Percentiles rank a stretch among this genome's conserved stretches.
phyloP scores from a whole-genome alignment of 2,888 invertebrate species.

The Corythucha ciliata region DNA sequence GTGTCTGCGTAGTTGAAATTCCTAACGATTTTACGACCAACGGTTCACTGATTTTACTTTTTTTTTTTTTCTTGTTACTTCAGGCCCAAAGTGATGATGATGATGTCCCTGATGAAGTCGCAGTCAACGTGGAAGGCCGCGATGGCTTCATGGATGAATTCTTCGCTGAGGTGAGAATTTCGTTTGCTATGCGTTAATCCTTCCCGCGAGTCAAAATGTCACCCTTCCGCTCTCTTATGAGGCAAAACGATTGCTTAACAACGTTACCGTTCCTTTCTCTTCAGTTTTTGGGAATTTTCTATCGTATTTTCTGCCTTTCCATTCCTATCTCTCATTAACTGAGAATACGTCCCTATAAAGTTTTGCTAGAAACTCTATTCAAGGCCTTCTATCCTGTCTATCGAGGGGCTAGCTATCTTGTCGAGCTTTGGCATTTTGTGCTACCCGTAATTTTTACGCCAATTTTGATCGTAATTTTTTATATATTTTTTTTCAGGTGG shows the following conservation, averaged over 20 bases:
- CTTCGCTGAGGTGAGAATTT: constrained; percentile 82
- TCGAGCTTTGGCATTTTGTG: neutral
- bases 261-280: too few species aligned
- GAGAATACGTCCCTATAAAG: neutral
- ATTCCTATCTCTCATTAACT: neutral
- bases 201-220: too few species aligned
- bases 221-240: too few species aligned
- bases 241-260: neutral
- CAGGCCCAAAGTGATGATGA: constrained; percentile 99
- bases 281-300: too few species aligned
- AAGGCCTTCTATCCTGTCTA: too few species aligned
- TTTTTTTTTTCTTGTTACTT: constrained; percentile 38
- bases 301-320: neutral
- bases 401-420: too few species aligned
- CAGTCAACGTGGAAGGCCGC: constrained; percentile 85
- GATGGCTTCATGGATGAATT: constrained; percentile 99
- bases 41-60: neutral
- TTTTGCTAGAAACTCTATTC: too few species aligned
- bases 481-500: constrained; percentile 59
- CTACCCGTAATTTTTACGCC: neutral
- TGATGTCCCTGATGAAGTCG: constrained; percentile 87
- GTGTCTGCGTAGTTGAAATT: too few species aligned
- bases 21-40: too few species aligned
- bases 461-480: constrained; percentile 1
- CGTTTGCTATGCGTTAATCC: constrained; percentile 3